phyloP scores from a whole-genome alignment of 2,113 vertebrate species.

The Sceloporus undulatus region DNA sequence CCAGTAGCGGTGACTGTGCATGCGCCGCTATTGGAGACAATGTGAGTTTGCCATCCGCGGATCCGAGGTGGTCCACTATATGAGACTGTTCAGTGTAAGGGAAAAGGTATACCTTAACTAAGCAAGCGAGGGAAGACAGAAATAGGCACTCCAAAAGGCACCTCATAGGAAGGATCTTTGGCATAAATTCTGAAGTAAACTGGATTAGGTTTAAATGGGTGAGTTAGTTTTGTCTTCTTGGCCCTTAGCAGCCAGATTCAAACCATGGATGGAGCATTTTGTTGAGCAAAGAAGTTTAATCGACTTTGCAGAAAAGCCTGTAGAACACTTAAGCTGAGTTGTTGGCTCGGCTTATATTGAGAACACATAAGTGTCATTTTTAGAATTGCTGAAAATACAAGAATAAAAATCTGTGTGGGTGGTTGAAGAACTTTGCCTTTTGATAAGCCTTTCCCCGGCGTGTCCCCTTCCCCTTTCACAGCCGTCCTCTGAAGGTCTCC shows the following conservation, averaged over 20 bases:
- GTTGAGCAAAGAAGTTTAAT: slow-evolving; percentile 40
- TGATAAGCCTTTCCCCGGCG: slow-evolving; percentile 64
- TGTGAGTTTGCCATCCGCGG: too few species aligned
- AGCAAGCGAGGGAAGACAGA: not conserved
- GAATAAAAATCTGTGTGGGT: not conserved
- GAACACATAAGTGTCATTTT: slow-evolving; percentile 56
- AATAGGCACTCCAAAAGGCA: not conserved
- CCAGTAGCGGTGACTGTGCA: too few species aligned
- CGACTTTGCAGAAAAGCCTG: slow-evolving; percentile 55
- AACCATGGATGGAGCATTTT: slow-evolving; percentile 33
- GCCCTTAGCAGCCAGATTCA: slow-evolving; percentile 39
- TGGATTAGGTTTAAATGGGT: slow-evolving; percentile 41
- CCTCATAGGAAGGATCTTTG: not conserved
- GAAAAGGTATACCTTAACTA: not conserved
- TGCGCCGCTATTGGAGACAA: too few species aligned
- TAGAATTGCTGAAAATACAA: slow-evolving; percentile 55
- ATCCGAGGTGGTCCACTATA: too few species aligned
- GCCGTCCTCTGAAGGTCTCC: slow-evolving; percentile 34
- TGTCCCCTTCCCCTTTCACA: slow-evolving; percentile 20
- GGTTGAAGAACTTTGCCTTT: slow-evolving; percentile 12
- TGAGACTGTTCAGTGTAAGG: not conserved
- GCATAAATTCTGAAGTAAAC: not conserved
- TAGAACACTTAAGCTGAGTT: slow-evolving; percentile 56
- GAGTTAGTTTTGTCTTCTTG: slow-evolving; percentile 37
- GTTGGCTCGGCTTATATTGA: slow-evolving; percentile 42